Conservation (phyloP, 2,888 invertebrate species). For the Neuroscelio doddi region DNA sequence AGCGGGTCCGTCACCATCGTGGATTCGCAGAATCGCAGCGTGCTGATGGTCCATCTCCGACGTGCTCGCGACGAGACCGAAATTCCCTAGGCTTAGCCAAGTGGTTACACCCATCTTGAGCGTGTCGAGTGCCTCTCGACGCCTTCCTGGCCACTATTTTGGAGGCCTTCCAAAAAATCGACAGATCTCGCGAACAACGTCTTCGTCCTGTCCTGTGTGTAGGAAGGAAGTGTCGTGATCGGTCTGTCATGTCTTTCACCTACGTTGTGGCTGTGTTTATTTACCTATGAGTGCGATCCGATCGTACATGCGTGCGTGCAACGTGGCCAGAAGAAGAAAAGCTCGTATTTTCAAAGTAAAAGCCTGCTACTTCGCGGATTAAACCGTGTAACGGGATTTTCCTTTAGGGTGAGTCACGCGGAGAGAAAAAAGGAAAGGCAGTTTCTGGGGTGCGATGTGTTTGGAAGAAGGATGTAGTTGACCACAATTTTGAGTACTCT, state of each 20-base stretch:
- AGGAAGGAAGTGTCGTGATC: neutral
- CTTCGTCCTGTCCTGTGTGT: neutral
- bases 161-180: slow-evolving; percentile 25
- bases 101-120: slow-evolving; percentile 39
- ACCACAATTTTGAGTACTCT: slow-evolving; percentile 1
- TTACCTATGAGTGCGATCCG: neutral
- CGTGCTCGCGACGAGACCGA: slow-evolving; percentile 13
- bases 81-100: slow-evolving; percentile 27
- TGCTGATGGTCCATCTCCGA: slow-evolving; percentile 56
- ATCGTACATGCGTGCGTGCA: neutral
- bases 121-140: slow-evolving; percentile 28
- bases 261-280: neutral
- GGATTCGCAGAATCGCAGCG: slow-evolving; percentile 62
- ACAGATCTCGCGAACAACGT: slow-evolving; percentile 8
- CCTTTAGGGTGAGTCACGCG: neutral
- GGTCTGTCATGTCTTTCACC: neutral
- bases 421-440: neutral
- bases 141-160: slow-evolving; percentile 26
- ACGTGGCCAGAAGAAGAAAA: too few relatives aligned
- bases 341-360: too few relatives aligned
- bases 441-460: too few relatives aligned
- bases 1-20: slow-evolving; percentile 52
- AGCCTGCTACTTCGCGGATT: too few relatives aligned
- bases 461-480: too few relatives aligned
- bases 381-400: neutral